Base-by-base conservation (phyloP, 2,113 vertebrate genomes). In the Hippolais icterina region DNA sequence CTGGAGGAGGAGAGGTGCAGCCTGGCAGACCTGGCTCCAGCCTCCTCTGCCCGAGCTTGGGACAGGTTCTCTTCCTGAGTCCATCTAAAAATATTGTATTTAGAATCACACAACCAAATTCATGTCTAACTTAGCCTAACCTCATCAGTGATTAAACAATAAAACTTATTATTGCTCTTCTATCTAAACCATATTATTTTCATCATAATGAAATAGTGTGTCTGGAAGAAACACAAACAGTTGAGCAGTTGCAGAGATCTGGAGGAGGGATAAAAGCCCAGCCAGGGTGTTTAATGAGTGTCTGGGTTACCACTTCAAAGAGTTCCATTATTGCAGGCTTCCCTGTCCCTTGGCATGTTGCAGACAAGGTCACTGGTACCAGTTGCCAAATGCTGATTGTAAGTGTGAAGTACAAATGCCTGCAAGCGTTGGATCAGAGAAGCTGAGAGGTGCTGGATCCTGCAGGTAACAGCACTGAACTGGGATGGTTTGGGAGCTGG, bases 91-190 rank as follows among this genome's bases (percentile, higher is more conserved):
- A 80, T 59, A 77, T 22, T 70, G 35, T 72, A 70, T 63, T 86
- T 70, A 89, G 65, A 90, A 86, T 69, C 77, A 54, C 86, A 78
- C 52, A 89, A 81, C 42, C 54, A n/a, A 92, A 84, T 90, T 75
- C 29, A 75, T 33, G 47, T 84, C 89, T 87, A 74, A 92, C 78
- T 93, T 59, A 93, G 52, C 91, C 61, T 82, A 89, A 70, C n/a
- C 52, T 91, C 89, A 92, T 95, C 59, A 89, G 81, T 81, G 89
- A 91, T 91, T 93, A 91, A 97, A 83, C 81, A 93, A 90, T 91
- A 92, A 93, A 76, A 94, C 22, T 74, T 66, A 59, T 80, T 72
- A 88, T 63, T 95, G 54, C 71, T 78, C 24, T 81, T 87, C 54
- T 52, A 31, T 69, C 72, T 60, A 78, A 89, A 77, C 86, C 86